Percentiles rank a stretch among this genome's conserved stretches.
phyloP scores from a whole-genome alignment of 2,113 vertebrate species.

The Sialia sialis region DNA sequence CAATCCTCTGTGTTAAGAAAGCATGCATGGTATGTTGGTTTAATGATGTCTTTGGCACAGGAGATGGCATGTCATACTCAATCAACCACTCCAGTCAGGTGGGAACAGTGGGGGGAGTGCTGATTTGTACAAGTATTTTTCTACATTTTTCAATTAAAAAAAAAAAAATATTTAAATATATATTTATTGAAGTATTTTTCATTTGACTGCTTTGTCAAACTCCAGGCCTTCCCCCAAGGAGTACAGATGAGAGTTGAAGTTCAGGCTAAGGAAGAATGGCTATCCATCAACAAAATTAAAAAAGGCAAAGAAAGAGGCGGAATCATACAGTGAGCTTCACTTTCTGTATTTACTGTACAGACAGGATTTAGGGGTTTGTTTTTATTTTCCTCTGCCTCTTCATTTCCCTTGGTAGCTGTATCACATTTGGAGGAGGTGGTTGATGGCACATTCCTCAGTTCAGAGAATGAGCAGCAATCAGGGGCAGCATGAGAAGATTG shows the following conservation, averaged over 20 bases:
- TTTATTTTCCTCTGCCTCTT: not conserved
- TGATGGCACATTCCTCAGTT: fast-evolving
- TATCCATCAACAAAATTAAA: not conserved
- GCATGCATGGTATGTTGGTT: not conserved
- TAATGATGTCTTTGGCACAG: not conserved
- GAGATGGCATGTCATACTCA: not conserved
- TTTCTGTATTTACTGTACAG: not conserved
- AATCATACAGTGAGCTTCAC: not conserved
- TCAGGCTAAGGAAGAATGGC: not conserved
- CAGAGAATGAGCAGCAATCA: not conserved
- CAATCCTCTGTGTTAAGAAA: not conserved
- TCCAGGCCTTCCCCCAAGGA: not conserved
- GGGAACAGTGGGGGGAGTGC: not conserved
- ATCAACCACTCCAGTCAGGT: not conserved
- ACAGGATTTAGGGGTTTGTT: not conserved
- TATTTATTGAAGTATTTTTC: not conserved
- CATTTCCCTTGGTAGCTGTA: not conserved
- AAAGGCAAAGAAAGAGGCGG: not conserved
- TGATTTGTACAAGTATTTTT: not conserved
- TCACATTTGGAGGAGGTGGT: not conserved
- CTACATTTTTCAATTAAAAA: not conserved
- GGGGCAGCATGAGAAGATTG: fast-evolving
- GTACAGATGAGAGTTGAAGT: not conserved
- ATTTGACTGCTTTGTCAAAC: not conserved
- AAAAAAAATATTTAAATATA: no score